Evolutionary conservation across 2,797 vertebrate genomes (phyloP), one percentile per base, ranked within the genome.

Genomic region (Macropodus opercularis): DNA sequence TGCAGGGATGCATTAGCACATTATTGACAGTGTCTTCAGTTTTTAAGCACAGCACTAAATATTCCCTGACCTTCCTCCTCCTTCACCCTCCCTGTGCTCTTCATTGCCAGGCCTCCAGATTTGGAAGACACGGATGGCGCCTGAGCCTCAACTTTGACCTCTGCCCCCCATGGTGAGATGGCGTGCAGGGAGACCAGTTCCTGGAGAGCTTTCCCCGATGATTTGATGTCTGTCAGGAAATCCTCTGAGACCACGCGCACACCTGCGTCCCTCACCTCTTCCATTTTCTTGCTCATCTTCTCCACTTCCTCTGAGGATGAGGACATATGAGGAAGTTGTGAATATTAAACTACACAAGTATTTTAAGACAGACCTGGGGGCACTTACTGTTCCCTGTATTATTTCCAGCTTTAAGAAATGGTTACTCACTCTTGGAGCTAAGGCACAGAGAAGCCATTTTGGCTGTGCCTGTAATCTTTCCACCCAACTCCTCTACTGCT

Each of bases 271-370:
- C 93, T 94, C 3, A 92, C 93, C 51, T 99, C 97, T 75, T 97
- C 97, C 97, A 99, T 99, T 81, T 98, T 98, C 90, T 98, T 98
- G 63, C 62, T 94, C 95, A 98, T 95, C 77, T 98, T 99, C 75
- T 98, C 97, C 17, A 99, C 83, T 50, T 99, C 98, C 92, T 97
- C 98, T 99, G 93, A 59, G 63, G 14, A 40, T 1, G 1, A 64
- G 3, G 6, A 11, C 15, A 31, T 12, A 5, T 2, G 14, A 23
- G 32, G 17, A 22, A 7, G 2, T 2, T 8, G 13, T 13, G 21
- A 13, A 35, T 31, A 5, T 31, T 4, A 10, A 2, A 24, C 6
- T 11, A 31, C 2, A n/a, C n/a, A n/a, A n/a, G n/a, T n/a, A n/a
- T n/a, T n/a, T n/a, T n/a, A n/a, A n/a, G n/a, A 26, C 8, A 43